These are phyloP conservation scores for Eolophus roseicapilla DNA, from an alignment of 2,113 vertebrate genomes.

Conservation along the genomic window DNA sequence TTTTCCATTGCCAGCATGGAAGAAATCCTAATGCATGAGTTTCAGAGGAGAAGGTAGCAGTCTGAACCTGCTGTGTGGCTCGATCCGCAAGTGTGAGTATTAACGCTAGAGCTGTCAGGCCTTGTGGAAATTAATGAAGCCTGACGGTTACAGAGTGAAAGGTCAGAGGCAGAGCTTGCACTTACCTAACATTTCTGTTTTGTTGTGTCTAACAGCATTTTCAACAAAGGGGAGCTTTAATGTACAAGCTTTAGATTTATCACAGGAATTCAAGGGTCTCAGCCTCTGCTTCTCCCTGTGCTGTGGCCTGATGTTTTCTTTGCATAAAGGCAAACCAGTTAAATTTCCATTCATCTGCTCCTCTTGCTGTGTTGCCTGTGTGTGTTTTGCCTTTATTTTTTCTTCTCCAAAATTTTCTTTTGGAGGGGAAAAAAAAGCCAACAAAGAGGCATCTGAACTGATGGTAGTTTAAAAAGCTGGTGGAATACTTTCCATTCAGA, in stretches of 20 bases:
- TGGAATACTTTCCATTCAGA: background rate
- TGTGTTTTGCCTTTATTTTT: slow-evolving; percentile 13
- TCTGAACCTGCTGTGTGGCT: slow-evolving; percentile 81
- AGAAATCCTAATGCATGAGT: slow-evolving; percentile 81
- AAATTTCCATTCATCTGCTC: background rate
- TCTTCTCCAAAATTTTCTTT: background rate
- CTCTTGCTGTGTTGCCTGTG: background rate
- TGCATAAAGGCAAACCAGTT: slow-evolving; percentile 34
- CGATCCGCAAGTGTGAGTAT: slow-evolving; percentile 83
- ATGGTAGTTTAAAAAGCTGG: background rate
- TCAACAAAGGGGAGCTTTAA: slow-evolving; percentile 68
- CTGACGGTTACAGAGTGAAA: slow-evolving; percentile 78
- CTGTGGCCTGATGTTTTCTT: slow-evolving; percentile 36
- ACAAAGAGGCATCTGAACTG: background rate
- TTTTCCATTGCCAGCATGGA: slow-evolving; percentile 84
- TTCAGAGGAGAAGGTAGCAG: slow-evolving; percentile 82
- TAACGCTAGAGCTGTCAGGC: slow-evolving; percentile 78
- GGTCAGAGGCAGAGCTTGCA: slow-evolving; percentile 77
- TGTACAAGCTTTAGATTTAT: slow-evolving; percentile 65
- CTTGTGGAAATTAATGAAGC: slow-evolving; percentile 80
- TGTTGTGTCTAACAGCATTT: slow-evolving; percentile 74
- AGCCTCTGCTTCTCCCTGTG: slow-evolving; percentile 49
- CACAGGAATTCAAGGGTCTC: slow-evolving; percentile 59
- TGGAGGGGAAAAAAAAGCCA: background rate
- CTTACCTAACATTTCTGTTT: slow-evolving; percentile 72